Evolutionary conservation across 1,140 invertebrate species (phyloP), one percentile per base, ranked within the genome.

Genomic region (Psilanteris sp.): DNA sequence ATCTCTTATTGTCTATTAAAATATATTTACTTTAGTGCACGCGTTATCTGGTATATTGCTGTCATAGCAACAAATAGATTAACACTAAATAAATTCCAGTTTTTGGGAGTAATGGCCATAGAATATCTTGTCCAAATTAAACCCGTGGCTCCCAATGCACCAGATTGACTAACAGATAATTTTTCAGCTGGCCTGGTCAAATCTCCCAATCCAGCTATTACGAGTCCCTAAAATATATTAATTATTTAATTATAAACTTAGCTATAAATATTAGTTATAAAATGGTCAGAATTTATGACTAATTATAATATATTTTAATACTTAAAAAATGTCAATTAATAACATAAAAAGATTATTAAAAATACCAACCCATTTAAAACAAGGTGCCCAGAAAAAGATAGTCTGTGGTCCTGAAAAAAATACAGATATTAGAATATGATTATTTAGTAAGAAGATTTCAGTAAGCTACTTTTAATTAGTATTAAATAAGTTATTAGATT

Each of bases 311-410:
- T n/a, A n/a, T n/a, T n/a, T n/a, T n/a, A n/a, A n/a, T 26, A 5
- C n/a, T 31, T 59, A 32, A 26, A 27, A 66, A 13, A 10, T 18
- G 10, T 39, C 3, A 57, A 31, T 50, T 4, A 50, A 32, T 46
- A 18, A 18, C 34, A 15, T 4, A 57, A 32, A 48, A 36, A 50
- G n/a, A n/a, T n/a, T n/a, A n/a, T 6, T 9, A 64, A 62, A 46
- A 50, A 24, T 50, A 89, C 91, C 92, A 91, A 97, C 96, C 96
- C 96, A 98, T 94, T 98, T 98, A 78, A 97, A 96, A 31, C 92
- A 90, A 46, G 97, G 97, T 27, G 96, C 95, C 97, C 97, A 98
- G 87, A 98, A 98, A 89, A 97, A 97, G 71, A 98, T 93, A 4
- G 96, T 98, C 90, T 98, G 96, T 11, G 96, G 96, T 87, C 96